Evolutionary conservation across 2,888 invertebrate genomes (phyloP).

Genomic region (Deilephila elpenor): DNA sequence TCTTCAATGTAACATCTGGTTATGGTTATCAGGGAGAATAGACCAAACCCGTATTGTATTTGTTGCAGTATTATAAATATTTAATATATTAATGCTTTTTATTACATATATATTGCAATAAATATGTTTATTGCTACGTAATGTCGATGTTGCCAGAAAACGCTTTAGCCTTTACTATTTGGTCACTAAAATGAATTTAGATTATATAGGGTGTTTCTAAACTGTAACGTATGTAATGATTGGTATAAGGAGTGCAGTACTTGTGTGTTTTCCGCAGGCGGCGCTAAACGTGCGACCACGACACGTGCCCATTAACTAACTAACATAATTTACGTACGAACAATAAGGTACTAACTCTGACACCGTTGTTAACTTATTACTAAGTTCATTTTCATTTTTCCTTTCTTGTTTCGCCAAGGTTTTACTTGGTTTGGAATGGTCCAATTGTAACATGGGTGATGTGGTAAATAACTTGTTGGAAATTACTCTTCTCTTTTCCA

Average conservation of each 20-base stretch:
- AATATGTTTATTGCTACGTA: conserved; percentile 1
- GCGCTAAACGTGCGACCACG: conserved; percentile 73
- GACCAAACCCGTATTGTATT: background rate
- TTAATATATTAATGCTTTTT: background rate
- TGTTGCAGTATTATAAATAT: background rate
- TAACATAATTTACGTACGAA: conserved; percentile 74
- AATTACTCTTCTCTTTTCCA: background rate
- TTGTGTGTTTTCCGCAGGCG: conserved; percentile 80
- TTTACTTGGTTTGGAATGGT: conserved; percentile 2
- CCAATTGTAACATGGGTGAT: background rate
- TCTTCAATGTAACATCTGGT: conserved; percentile 26
- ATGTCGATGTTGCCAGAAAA: conserved; percentile 7
- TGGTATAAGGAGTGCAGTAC: conserved; percentile 37
- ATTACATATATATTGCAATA: conserved; percentile 4
- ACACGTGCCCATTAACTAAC: conserved; percentile 68
- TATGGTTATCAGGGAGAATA: background rate
- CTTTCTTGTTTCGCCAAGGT: background rate
- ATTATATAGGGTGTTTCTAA: background rate
- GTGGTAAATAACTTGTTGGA: background rate
- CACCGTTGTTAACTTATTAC: conserved; percentile 79
- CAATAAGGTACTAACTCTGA: conserved; percentile 78
- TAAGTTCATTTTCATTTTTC: background rate
- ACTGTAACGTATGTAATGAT: background rate
- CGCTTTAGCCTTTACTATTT: background rate
- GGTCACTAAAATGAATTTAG: background rate